Base-by-base conservation (phyloP, 2,113 vertebrate genomes). In the Regulus satrapa region DNA sequence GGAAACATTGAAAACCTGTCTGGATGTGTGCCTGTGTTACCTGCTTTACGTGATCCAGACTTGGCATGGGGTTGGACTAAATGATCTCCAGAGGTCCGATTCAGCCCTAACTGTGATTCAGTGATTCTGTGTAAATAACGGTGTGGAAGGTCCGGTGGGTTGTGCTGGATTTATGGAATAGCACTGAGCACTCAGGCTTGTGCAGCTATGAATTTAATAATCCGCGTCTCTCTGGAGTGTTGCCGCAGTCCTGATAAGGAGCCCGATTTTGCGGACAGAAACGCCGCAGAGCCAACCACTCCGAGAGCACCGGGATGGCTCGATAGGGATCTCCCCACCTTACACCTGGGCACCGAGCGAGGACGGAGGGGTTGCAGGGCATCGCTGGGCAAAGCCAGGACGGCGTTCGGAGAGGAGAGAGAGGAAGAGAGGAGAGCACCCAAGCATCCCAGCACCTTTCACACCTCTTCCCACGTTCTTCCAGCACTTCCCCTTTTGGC, bases 91-190 rank as follows among this genome's bases (percentile, higher is more conserved):
- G 25, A 48, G 34, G 29, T 11, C 18, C 8, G 54, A 48, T 62
- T 45, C 46, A 36, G 34, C 29, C 4, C n/a, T 18, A 36, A 32
- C 23, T 8, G 18, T 29, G 45, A 58, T 28, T 73, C 51, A 51
- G 29, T 20, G 24, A 52, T 59, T 40, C 29, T 31, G 40, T 31
- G 31, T 54, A 18, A 75, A 40, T 40, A 40, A 54, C 2, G 4
- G 25, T 1, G 0, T 0, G 0, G n/a, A 25, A 48, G 32, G 9
- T 36, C 21, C 3, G 3, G 20, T 17, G 48, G 11, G 31, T 29
- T 15, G 12, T 32, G 18, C 43, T 56, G 51, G 21, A 58, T 49
- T 41, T 55, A n/a, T 41, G 40, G 25, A 82, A 34, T 3, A 61
- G 54, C 25, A 54, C n/a, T 5, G 20, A 34, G 24, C 25, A 75